These are phyloP conservation scores for Phthorimaea operculella DNA, from an alignment of 1,140 invertebrate species.

Conservation along the genomic window DNA sequence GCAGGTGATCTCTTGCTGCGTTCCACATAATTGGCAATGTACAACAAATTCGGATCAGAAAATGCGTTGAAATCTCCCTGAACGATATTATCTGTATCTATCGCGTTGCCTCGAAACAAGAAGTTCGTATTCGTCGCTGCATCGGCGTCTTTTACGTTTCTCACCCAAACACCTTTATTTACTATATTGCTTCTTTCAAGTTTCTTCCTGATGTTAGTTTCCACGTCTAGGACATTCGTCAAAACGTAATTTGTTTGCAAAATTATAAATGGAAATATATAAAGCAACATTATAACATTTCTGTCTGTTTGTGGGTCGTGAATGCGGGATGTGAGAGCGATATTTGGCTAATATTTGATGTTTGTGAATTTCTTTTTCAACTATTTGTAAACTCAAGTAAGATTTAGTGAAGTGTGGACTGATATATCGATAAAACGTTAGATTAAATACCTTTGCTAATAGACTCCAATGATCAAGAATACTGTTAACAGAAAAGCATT, in stretches of 20 bases:
- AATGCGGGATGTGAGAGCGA: not conserved
- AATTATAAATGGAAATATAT: not conserved
- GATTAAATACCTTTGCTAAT: too few relatives aligned
- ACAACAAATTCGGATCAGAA: slow-evolving; percentile 19
- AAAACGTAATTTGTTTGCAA: not conserved
- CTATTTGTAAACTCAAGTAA: not conserved
- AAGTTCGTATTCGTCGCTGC: slow-evolving; percentile 24
- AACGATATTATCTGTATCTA: slow-evolving; percentile 35
- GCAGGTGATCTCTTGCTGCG: slow-evolving; percentile 32
- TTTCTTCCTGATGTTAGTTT: slow-evolving; percentile 31
- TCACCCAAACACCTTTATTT: slow-evolving; percentile 49
- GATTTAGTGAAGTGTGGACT: too few relatives aligned
- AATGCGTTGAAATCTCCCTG: slow-evolving; percentile 38
- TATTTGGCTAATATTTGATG: not conserved
- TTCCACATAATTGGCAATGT: slow-evolving; percentile 32
- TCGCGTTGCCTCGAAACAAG: slow-evolving; percentile 36
- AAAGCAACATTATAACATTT: not conserved
- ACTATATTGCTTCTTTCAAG: slow-evolving; percentile 46
- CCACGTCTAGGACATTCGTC: slow-evolving; percentile 20
- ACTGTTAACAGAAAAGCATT: too few relatives aligned
- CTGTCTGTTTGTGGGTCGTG: not conserved
- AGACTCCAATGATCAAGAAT: too few relatives aligned
- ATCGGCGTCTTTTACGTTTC: slow-evolving; percentile 20
- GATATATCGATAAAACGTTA: too few relatives aligned
- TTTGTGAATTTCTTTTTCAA: not conserved